phyloP scores from a whole-genome alignment of 2,797 vertebrate genomes.

The Karalla daura region DNA sequence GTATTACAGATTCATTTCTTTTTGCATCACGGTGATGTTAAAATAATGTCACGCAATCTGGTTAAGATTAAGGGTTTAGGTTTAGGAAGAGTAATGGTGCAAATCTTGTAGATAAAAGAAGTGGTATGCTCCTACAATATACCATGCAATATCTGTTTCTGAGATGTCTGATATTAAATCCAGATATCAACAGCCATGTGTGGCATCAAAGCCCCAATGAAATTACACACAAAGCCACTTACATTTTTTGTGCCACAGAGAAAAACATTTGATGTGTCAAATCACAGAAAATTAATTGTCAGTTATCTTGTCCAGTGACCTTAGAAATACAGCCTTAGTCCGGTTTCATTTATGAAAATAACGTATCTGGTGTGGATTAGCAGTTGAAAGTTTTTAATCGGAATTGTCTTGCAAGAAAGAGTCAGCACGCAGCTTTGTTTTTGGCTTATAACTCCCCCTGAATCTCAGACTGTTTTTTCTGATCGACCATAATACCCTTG shows the following conservation, averaged over 20 bases:
- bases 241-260: neutral
- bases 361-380: neutral
- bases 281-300: neutral
- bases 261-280: neutral
- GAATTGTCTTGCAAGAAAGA: neutral
- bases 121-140: too few species aligned
- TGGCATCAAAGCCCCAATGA: neutral
- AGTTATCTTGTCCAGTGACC: neutral
- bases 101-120: neutral
- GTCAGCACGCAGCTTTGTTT: slow-evolving; percentile 1
- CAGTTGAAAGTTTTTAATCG: neutral
- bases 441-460: slow-evolving; percentile 40
- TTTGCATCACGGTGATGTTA: neutral
- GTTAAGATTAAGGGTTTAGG: neutral
- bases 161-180: neutral
- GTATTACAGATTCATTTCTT: neutral
- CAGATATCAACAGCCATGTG: neutral
- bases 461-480: slow-evolving; percentile 43
- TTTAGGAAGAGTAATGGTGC: neutral
- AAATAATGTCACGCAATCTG: neutral
- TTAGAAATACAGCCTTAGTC: neutral
- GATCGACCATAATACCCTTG: slow-evolving; percentile 59
- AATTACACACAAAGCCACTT: neutral
- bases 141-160: neutral
- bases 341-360: neutral